Evolutionary conservation across 2,797 vertebrate species (phyloP), one percentile per base, ranked within the genome.

Genomic region (Chelon labrosus): DNA sequence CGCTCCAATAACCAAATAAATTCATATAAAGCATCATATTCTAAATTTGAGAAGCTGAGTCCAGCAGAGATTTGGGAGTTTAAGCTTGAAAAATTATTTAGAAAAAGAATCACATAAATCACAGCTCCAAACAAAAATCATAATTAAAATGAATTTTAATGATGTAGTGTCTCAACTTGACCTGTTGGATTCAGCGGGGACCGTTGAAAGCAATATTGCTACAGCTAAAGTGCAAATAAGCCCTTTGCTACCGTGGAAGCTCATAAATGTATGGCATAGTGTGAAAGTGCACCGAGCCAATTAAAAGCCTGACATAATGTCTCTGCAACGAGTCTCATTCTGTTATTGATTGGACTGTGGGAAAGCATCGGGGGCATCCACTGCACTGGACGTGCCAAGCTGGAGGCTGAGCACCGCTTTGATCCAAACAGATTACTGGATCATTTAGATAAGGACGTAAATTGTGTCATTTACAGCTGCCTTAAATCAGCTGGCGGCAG

Each of bases 261-360:
- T 35, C 31, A 62, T 50, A 62, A 53, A 57, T 14, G 52, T 53
- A 67, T 56, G 31, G 47, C 10, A 39, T 60, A 63, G 22, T 52
- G 67, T 68, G 20, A 68, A 68, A 60, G 47, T 62, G 70, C 73
- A 82, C 19, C 4, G 51, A 53, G 66, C 41, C 56, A 50, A 78
- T 85, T 76, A 56, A 77, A 66, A 60, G 27, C 52, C 56, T 53
- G 70, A 60, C 63, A 61, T 70, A 49, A 60, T 44, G 68, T 81
- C 75, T 79, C 52, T 64, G 62, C 62, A 53, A 50, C 55, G 31
- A 10, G 0, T 54, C 39, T 60, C 12, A 13, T 58, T 46, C 9
- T 46, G 56, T 50, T 65, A 65, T 77, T 61, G 50, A 80, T 31
- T 5, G 4, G 11, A 61, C 54, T 38, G 50, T 51, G 42, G 62